Base-by-base conservation (phyloP, 2,888 invertebrate genomes). In the Trachelus troglodyta region DNA sequence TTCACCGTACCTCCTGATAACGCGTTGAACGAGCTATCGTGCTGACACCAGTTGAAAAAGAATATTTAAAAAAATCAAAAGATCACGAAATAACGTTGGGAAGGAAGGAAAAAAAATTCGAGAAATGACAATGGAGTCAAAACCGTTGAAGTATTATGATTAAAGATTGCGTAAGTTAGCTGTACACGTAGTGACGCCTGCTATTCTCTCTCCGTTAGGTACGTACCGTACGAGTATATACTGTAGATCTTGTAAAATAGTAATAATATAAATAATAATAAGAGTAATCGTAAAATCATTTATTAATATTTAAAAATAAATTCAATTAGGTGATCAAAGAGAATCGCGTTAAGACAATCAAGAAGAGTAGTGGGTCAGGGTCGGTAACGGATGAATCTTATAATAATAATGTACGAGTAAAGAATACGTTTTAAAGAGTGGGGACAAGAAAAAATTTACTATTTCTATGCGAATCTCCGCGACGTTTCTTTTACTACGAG, bases 291-390 rank as follows among this genome's bases (percentile, higher is more conserved):
- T 56, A 56, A 56, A 56, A 9, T 56, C 56, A 9, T 56, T 40
- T 12, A 71, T 34, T 77, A 76, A 76, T 69, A 33, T 12, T 30
- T 69, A 69, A 30, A 56, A 30, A 33, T 69, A 69, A 34, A 69
- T 23, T 15, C 2, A 23, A 34, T 71, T 34, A 35, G 74, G 73
- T 34, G 69, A 79, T 34, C 34, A 73, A 79, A 68, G 76, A 90
- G 90, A 90, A 89, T 89, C 87, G 90, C 90, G 90, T 89, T 85
- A 87, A 89, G 90, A 90, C 90, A 90, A 90, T 90, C 90, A 90
- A 89, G 85, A 85, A 85, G 83, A 86, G 89, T 88, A 88, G 88
- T 86, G 83, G 83, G 79, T 80, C 40, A 69, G 37, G 77, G 69
- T 79, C 75, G 68, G 76, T 81, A 31, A 78, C 69, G 68, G 78